phyloP scores from a whole-genome alignment of 2,113 vertebrate species.

The Epinephelus lanceolatus region DNA sequence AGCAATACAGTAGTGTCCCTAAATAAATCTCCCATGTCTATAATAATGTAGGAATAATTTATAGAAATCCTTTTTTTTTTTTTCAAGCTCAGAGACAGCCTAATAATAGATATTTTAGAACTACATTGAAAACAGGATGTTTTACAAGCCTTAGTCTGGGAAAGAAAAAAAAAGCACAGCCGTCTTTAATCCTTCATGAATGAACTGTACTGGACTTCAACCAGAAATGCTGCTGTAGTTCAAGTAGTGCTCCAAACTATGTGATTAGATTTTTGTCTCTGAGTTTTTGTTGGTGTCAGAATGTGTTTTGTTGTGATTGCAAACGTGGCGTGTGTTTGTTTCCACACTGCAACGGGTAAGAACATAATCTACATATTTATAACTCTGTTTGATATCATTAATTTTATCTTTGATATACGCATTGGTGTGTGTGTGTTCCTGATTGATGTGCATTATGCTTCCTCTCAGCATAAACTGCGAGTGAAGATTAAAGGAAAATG shows the following conservation, averaged over 20 bases:
- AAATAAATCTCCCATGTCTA: neutral
- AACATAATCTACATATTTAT: conserved; percentile 79
- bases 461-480: conserved; percentile 79
- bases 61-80: neutral
- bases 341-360: conserved; percentile 41
- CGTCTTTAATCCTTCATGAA: neutral
- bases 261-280: neutral
- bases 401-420: conserved; percentile 78
- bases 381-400: conserved; percentile 78
- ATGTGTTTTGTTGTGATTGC: conserved; percentile 55
- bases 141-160: neutral
- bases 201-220: neutral
- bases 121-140: neutral
- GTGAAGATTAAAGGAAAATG: conserved; percentile 80
- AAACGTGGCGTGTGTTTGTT: conserved; percentile 55
- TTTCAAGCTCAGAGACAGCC: neutral
- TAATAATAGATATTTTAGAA: neutral
- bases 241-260: neutral
- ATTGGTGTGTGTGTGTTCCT: conserved; percentile 67
- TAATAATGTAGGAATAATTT: neutral
- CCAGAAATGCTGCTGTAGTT: neutral
- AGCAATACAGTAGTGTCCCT: neutral
- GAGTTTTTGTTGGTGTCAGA: conserved; percentile 41
- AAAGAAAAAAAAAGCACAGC: too few relatives aligned
- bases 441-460: conserved; percentile 83